Percentiles rank a stretch among this genome's conserved stretches.
These are phyloP conservation scores for Alloplasta piceator DNA, from an alignment of 2,888 invertebrate species.

Conservation along the genomic window DNA sequence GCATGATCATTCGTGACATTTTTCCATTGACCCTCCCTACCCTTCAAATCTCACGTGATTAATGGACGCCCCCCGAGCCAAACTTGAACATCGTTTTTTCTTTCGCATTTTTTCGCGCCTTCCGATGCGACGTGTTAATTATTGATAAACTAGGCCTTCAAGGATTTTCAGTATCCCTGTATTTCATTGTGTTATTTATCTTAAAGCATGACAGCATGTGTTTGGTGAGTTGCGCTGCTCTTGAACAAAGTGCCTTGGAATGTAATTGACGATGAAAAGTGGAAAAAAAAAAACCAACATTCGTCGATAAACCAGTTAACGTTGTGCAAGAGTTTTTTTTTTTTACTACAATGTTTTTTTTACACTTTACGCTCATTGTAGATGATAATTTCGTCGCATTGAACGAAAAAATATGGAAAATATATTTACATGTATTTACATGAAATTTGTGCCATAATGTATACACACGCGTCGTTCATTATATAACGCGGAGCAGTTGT, in stretches of 20 bases:
- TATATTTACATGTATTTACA: slow-evolving; percentile 32
- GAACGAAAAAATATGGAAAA: slow-evolving; percentile 9
- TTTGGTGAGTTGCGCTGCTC: slow-evolving; percentile 42
- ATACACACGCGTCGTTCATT: slow-evolving; percentile 13
- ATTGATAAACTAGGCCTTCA: too few relatives aligned
- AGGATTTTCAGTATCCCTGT: not conserved
- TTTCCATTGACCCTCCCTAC: too few relatives aligned
- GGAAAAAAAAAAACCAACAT: not conserved
- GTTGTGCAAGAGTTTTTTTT: slow-evolving; percentile 16
- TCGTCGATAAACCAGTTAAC: not conserved
- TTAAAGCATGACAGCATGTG: slow-evolving; percentile 61
- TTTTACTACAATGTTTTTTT: slow-evolving; percentile 10
- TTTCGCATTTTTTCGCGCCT: not conserved
- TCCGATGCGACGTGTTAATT: too few relatives aligned
- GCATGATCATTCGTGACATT: too few relatives aligned
- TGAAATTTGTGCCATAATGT: slow-evolving; percentile 52
- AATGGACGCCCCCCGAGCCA: too few relatives aligned
- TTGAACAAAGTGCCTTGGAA: slow-evolving; percentile 43
- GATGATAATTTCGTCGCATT: slow-evolving; percentile 18
- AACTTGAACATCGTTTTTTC: not conserved
- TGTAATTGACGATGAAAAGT: slow-evolving; percentile 13
- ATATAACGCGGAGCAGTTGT: slow-evolving; percentile 32
- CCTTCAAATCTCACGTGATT: too few relatives aligned
- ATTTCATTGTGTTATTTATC: slow-evolving; percentile 3
- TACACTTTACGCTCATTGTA: slow-evolving; percentile 22